Conservation (phyloP, 2,113 vertebrate species). For the Microcebus lehilahytsara region DNA sequence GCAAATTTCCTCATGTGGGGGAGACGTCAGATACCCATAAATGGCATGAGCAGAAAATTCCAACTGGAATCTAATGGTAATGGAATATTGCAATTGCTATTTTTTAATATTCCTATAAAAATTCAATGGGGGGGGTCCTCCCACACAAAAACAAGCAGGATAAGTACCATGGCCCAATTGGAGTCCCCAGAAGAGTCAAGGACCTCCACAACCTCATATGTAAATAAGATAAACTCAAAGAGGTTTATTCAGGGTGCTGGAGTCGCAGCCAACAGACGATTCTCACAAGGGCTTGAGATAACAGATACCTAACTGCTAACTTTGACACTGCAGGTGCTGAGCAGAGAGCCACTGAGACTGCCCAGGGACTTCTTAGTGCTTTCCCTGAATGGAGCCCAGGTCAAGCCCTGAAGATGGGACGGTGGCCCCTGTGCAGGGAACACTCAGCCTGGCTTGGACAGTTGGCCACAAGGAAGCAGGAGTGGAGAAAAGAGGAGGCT, state of each 20-base stretch:
- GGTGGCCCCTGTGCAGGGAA: fast-evolving
- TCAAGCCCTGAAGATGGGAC: no score
- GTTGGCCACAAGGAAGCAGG: not conserved
- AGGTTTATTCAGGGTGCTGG: not conserved
- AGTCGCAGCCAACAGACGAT: not conserved
- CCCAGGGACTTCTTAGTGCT: not conserved
- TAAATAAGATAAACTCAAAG: not conserved
- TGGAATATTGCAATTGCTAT: not conserved
- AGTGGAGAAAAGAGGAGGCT: not conserved
- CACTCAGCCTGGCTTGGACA: not conserved
- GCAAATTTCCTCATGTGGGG: not conserved
- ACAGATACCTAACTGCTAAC: not conserved
- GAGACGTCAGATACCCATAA: not conserved
- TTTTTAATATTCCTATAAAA: not conserved
- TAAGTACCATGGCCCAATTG: not conserved
- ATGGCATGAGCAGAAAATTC: not conserved
- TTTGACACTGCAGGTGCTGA: not conserved
- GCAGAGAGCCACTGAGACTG: not conserved
- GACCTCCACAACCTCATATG: not conserved
- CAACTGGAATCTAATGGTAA: not conserved
- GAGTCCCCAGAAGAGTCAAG: not conserved
- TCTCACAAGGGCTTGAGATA: not conserved
- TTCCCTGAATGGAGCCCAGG: not conserved
- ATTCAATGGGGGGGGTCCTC: not conserved
- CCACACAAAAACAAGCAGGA: not conserved